Evolutionary conservation across 2,888 invertebrate genomes (phyloP).

Genomic region (Synanthedon tipuliformis): DNA sequence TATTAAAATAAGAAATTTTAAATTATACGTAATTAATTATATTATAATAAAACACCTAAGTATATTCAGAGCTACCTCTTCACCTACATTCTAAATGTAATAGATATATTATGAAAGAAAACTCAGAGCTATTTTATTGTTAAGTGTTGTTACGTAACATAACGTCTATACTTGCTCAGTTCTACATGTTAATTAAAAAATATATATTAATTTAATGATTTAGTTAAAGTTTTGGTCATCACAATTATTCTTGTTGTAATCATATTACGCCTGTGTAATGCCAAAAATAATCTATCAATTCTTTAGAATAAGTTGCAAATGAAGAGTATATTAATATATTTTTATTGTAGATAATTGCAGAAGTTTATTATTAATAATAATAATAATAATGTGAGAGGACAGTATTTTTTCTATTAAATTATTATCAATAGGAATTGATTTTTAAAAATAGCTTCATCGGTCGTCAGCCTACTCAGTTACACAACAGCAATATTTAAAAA

Average conservation of each 20-base stretch:
- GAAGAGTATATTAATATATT: conserved; percentile 4
- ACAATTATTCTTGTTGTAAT: too few species aligned
- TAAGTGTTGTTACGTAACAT: neutral
- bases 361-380: conserved; percentile 9
- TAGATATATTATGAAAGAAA: conserved; percentile 4
- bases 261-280: neutral
- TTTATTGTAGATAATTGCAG: conserved; percentile 13
- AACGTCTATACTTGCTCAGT: too few species aligned
- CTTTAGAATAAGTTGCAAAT: conserved; percentile 1
- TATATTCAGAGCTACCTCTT: conserved; percentile 47
- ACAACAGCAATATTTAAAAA: too few species aligned
- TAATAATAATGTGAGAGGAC: neutral
- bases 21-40: conserved; percentile 30
- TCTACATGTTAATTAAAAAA: too few species aligned
- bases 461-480: too few species aligned
- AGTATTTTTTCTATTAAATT: conserved; percentile 20
- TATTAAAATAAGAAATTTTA: conserved; percentile 30
- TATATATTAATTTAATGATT: too few species aligned
- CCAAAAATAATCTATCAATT: neutral
- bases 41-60: conserved; percentile 10
- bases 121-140: neutral
- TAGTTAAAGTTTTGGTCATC: too few species aligned
- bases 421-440: neutral
- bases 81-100: conserved; percentile 23
- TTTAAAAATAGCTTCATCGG: too few species aligned